A percentile compares a stretch with the other conserved stretches of the same genome.
Conservation (phyloP, 2,113 vertebrate species). For the Albula goreensis region DNA sequence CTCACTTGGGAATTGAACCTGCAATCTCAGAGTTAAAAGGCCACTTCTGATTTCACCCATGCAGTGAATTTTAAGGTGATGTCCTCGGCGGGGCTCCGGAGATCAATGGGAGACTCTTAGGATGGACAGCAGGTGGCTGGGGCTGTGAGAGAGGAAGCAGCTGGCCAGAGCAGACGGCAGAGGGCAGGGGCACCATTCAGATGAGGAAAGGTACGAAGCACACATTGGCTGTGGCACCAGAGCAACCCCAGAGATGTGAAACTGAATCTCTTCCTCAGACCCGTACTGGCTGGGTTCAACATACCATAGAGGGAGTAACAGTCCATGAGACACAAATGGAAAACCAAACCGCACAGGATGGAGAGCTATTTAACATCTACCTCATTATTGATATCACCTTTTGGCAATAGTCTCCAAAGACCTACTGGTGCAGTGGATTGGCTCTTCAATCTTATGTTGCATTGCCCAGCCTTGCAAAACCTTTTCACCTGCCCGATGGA, state of each 20-base stretch:
- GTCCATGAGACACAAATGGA: too few relatives aligned
- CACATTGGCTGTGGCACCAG: background rate
- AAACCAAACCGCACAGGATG: too few relatives aligned
- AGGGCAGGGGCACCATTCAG: background rate
- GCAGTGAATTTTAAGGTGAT: background rate
- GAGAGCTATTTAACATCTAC: too few relatives aligned
- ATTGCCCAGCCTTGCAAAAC: too few relatives aligned
- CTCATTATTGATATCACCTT: too few relatives aligned
- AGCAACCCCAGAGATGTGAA: background rate
- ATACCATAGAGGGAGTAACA: too few relatives aligned
- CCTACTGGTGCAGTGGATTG: too few relatives aligned
- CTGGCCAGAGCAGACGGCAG: background rate
- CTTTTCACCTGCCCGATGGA: too few relatives aligned
- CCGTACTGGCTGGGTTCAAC: background rate
- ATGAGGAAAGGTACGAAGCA: background rate
- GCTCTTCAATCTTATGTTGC: too few relatives aligned
- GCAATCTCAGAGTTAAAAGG: too few relatives aligned
- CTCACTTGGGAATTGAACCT: too few relatives aligned
- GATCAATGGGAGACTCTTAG: background rate
- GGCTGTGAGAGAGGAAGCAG: background rate
- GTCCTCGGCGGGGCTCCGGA: background rate
- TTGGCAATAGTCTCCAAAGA: too few relatives aligned
- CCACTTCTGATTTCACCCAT: background rate
- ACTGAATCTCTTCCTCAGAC: background rate
- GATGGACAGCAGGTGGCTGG: background rate